These are phyloP conservation scores for Condylura cristata DNA, from an alignment of 2,113 vertebrate genomes.

Conservation along the genomic window DNA sequence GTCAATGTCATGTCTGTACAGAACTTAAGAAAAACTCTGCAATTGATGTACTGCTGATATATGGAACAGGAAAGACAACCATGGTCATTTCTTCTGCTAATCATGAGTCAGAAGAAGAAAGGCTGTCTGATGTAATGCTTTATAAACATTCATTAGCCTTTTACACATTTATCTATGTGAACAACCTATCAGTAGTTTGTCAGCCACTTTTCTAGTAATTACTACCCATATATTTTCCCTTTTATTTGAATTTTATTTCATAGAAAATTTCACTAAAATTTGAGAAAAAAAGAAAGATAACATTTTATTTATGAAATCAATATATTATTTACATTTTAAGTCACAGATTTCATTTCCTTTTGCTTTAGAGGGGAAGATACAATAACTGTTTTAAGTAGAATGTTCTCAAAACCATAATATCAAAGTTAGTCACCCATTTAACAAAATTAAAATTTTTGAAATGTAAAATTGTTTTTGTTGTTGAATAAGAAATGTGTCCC, in stretches of 20 bases:
- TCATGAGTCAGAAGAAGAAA: not conserved
- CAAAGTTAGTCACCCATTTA: not conserved
- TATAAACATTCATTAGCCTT: not conserved
- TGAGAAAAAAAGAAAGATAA: not conserved
- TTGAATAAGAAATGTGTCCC: not conserved
- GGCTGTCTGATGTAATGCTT: not conserved
- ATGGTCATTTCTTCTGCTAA: not conserved
- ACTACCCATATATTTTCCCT: not conserved
- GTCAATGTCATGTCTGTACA: not conserved
- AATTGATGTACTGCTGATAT: not conserved
- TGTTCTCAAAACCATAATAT: not conserved
- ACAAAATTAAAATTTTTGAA: not conserved
- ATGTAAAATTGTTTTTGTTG: not conserved
- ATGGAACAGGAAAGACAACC: not conserved
- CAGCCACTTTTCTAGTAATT: not conserved
- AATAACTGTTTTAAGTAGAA: not conserved
- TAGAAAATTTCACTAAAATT: not conserved
- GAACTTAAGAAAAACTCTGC: not conserved
- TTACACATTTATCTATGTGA: not conserved
- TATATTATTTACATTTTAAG: not conserved
- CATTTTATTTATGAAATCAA: not conserved
- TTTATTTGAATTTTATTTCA: constrained; percentile 34
- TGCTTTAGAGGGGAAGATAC: not conserved
- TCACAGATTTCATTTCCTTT: not conserved
- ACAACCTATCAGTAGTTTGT: not conserved